These are phyloP conservation scores for Spea hammondii DNA, from an alignment of 2,797 vertebrate genomes.

Conservation along the genomic window DNA sequence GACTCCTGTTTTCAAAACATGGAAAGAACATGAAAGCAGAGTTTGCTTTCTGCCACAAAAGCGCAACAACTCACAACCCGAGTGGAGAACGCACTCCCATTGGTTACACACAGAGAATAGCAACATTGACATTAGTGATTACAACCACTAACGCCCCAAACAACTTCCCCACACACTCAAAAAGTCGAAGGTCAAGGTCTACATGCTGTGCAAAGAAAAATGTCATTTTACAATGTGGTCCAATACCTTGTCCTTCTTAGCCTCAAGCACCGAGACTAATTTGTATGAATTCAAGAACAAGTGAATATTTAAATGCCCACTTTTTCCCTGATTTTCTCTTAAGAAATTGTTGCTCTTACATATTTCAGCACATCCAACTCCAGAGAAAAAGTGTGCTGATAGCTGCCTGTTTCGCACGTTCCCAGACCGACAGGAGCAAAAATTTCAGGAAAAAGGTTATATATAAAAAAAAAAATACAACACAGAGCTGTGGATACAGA, in stretches of 20 bases:
- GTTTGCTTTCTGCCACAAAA: slow-evolving; percentile 30
- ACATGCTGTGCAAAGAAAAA: slow-evolving; percentile 39
- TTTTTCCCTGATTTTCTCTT: slow-evolving; percentile 11
- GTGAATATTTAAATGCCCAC: slow-evolving; percentile 3
- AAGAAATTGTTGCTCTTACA: slow-evolving; percentile 12
- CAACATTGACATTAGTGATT: slow-evolving; percentile 26
- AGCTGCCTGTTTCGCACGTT: slow-evolving; percentile 20
- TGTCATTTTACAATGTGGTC: slow-evolving; percentile 20
- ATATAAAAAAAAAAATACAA: too few relatives aligned
- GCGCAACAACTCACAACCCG: slow-evolving; percentile 39
- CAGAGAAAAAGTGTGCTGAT: neutral
- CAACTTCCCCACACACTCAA: slow-evolving; percentile 19
- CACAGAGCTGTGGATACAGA: too few relatives aligned
- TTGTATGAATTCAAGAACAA: neutral
- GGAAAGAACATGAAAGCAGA: slow-evolving; percentile 15
- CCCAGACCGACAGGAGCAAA: slow-evolving; percentile 2
- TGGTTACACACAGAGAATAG: slow-evolving; percentile 24
- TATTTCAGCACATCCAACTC: neutral
- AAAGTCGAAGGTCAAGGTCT: slow-evolving; percentile 29
- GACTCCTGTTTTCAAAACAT: slow-evolving; percentile 10
- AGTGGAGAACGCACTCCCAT: slow-evolving; percentile 14
- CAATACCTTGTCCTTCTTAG: slow-evolving; percentile 12
- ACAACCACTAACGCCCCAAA: slow-evolving; percentile 40
- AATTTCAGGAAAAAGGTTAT: too few relatives aligned
- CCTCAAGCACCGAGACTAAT: neutral